These are phyloP conservation scores for Beris morrisii DNA, from an alignment of 2,888 invertebrate species.

Conservation along the genomic window DNA sequence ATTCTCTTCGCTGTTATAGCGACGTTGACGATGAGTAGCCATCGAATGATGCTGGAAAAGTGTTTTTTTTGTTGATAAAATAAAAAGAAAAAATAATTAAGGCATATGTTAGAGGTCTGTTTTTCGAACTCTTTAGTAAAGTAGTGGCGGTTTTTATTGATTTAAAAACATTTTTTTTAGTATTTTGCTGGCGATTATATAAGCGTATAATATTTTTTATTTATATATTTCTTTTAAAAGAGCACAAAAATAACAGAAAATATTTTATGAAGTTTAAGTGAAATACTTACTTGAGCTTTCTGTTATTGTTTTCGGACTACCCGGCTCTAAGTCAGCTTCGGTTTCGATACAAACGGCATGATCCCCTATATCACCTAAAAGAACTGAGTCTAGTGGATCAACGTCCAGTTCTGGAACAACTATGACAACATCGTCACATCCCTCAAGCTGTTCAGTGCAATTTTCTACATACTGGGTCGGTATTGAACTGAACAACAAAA, in stretches of 20 bases:
- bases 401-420: conserved; percentile 58
- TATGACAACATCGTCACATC: conserved; percentile 59
- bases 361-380: conserved; percentile 43
- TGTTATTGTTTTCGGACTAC: conserved; percentile 61
- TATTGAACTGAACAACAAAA: conserved; percentile 52
- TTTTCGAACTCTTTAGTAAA: background rate
- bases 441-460: conserved; percentile 44
- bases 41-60: conserved; percentile 70
- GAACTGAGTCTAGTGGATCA: conserved; percentile 45
- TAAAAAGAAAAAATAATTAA: conserved; percentile 24
- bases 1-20: conserved; percentile 59
- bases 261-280: background rate
- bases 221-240: background rate
- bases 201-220: background rate
- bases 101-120: conserved; percentile 6
- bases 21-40: conserved; percentile 73
- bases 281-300: conserved; percentile 65
- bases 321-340: conserved; percentile 56
- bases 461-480: conserved; percentile 53
- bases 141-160: no score
- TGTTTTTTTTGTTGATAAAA: conserved; percentile 36
- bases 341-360: conserved; percentile 45
- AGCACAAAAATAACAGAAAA: conserved; percentile 4
- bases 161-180: no score
- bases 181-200: no score